Percentiles rank a stretch among this genome's conserved stretches.
These are phyloP conservation scores for Papilio gigon DNA, from an alignment of 2,888 invertebrate species.

Conservation along the genomic window DNA sequence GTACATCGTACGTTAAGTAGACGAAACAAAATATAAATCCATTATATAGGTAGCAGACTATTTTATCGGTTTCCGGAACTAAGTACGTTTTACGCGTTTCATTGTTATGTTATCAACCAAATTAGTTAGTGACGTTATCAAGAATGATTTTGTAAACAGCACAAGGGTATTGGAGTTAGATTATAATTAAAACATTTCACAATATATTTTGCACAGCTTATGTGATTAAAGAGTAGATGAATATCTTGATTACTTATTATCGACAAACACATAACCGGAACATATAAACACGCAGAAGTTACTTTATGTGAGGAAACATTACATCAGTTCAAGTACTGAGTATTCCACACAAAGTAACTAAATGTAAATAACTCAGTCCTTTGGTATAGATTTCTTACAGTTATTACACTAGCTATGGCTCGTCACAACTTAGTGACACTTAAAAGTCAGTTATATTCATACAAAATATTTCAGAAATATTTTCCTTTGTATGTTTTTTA, in stretches of 20 bases:
- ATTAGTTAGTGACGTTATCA: constrained; percentile 18
- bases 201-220: constrained; percentile 10
- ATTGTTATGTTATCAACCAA: constrained; percentile 20
- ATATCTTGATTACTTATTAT: background rate
- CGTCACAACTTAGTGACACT: background rate
- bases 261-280: background rate
- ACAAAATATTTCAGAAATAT: constrained; percentile 9
- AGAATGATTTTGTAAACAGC: constrained; percentile 5
- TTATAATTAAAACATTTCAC: constrained; percentile 5
- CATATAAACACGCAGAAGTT: background rate
- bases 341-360: background rate
- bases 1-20: too few relatives aligned
- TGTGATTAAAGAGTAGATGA: background rate
- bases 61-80: background rate
- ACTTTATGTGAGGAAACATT: background rate
- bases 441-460: too few relatives aligned
- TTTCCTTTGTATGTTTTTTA: constrained; percentile 4
- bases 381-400: background rate
- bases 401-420: background rate
- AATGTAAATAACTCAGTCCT: background rate
- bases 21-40: too few relatives aligned
- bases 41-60: too few relatives aligned
- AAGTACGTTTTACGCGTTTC: background rate
- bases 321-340: background rate
- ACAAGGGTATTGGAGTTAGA: background rate